These are phyloP conservation scores for Anoura caudifer DNA, from an alignment of 2,113 vertebrate species.

Conservation along the genomic window DNA sequence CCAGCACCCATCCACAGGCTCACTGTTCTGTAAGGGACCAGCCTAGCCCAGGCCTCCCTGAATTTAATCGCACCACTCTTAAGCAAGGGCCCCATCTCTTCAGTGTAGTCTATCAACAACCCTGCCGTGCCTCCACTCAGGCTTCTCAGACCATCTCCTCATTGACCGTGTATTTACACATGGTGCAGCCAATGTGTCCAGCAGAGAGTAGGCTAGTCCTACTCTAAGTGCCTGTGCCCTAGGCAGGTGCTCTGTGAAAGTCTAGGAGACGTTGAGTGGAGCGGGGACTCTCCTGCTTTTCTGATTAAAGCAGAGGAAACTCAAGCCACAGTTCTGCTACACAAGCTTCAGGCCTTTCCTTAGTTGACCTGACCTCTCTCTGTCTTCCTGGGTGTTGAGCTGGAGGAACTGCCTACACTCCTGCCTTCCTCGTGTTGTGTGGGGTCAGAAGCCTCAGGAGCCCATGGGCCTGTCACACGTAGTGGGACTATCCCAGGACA, in stretches of 20 bases:
- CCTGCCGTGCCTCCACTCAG: background rate
- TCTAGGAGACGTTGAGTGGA: background rate
- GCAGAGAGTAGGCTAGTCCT: background rate
- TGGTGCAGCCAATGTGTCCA: background rate
- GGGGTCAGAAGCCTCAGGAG: background rate
- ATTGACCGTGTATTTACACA: background rate
- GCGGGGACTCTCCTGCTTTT: background rate
- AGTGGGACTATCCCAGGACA: background rate
- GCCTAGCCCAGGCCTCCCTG: background rate
- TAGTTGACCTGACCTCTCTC: background rate
- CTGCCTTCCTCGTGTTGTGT: too few relatives aligned
- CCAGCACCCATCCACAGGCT: background rate
- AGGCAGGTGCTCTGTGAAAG: background rate
- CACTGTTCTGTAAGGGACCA: background rate
- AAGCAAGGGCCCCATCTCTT: too few relatives aligned
- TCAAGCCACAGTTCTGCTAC: too few relatives aligned
- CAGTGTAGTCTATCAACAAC: fast-evolving
- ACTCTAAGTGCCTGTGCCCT: background rate
- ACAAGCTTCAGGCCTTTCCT: background rate
- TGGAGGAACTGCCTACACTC: background rate
- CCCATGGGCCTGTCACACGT: background rate
- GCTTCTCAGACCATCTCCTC: background rate
- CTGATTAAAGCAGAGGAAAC: background rate
- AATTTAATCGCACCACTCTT: background rate
- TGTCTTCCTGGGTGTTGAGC: background rate